Evolutionary conservation across 2,797 vertebrate genomes (phyloP).

Genomic region (Saxicola maurus): DNA sequence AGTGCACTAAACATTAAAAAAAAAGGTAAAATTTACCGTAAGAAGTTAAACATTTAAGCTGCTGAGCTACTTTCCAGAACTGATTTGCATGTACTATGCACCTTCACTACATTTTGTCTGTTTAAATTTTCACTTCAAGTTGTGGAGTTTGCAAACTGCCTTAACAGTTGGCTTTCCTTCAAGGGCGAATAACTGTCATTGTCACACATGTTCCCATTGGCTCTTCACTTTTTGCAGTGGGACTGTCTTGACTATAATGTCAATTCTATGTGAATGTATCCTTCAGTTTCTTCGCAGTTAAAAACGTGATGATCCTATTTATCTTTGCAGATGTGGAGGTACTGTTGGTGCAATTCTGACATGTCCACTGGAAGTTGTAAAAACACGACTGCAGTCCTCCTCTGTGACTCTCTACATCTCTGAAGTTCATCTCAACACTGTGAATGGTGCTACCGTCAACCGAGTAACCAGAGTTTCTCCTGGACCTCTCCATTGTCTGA

Average conservation of each 20-base stretch:
- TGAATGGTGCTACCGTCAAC: conserved; percentile 85
- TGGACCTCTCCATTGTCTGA: conserved; percentile 94
- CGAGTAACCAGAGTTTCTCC: conserved; percentile 86
- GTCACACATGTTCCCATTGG: fast-evolving
- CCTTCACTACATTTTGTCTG: not conserved
- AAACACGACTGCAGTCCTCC: conserved; percentile 95
- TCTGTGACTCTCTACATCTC: conserved; percentile 91
- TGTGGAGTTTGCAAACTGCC: not conserved
- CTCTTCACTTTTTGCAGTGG: not conserved
- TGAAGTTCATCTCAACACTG: conserved; percentile 91
- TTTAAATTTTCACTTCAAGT: not conserved
- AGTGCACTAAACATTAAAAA: not conserved
- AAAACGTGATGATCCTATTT: not conserved
- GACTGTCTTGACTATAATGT: not conserved
- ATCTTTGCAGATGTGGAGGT: conserved; percentile 88
- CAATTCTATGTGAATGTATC: not conserved
- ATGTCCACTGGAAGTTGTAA: conserved; percentile 97
- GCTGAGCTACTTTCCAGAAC: not conserved
- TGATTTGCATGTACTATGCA: not conserved
- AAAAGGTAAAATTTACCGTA: not conserved
- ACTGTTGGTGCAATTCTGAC: conserved; percentile 97
- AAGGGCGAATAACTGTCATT: not conserved
- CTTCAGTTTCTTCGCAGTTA: not conserved
- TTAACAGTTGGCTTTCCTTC: not conserved
- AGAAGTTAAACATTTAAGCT: conserved; percentile 36